Base-by-base conservation (phyloP, 2,888 invertebrate species). In the Caenorhabditis doughertyi region DNA sequence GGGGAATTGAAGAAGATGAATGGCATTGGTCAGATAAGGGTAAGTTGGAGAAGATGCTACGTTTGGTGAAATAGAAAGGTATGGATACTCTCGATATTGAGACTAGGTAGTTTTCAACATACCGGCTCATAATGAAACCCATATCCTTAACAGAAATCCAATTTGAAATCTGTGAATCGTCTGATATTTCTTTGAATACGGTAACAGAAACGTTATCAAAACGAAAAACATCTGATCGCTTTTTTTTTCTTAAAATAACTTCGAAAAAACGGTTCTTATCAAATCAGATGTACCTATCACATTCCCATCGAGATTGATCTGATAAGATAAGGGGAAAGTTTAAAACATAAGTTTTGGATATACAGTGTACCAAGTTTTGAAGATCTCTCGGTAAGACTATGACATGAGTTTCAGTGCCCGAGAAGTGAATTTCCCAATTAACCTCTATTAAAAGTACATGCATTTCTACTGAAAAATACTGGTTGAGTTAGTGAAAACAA, bases 211-310 rank as follows among this genome's bases (percentile, higher is more conserved):
- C 7, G 21, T 58, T 60, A 60, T 60, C 42, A 42, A 60, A 60
- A 16, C 35, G 32, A 56, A 32, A 25, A 60, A 42, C 60, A 60
- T 3, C 60, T 60, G 60, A 60, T 60, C 11, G 9, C 44, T 16
- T 8, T 23, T 27, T 42, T 25, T 8, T 39, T 18, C 58, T 29
- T 13, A 60, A 60, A 60, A 60, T 44, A 58, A 58, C 39, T 39
- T 9, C 5, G 0, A 4, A 21, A 47, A 16, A 21, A 18, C 23
- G 11, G 18, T 35, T 25, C 58, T 58, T 60, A 60, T 44, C 60
- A 42, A 42, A 42, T 60, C 39, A 58, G 18, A 56, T 32, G 29
- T 8, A 32, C 29, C 18, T 18, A 55, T 55, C 32, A 56, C 3
- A 21, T 35, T 21, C 29, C 29, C n/a, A n/a, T 56, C 32, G 35